A percentile compares a stretch with the other conserved stretches of the same genome.
phyloP scores from a whole-genome alignment of 2,797 vertebrate genomes.

The Hylomyscus alleni region DNA sequence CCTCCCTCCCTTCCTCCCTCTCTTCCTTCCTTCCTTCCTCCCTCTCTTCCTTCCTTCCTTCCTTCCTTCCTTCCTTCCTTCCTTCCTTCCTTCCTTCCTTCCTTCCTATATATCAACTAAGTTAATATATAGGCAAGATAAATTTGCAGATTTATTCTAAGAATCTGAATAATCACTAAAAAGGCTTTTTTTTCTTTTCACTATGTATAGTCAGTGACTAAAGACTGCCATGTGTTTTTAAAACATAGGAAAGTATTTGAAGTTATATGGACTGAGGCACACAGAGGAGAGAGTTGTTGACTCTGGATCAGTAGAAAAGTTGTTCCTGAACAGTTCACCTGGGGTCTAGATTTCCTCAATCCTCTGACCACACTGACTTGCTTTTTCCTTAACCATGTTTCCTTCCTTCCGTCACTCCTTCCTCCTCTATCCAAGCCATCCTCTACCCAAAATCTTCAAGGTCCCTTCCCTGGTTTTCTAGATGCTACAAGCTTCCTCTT shows the following conservation, averaged over 20 bases:
- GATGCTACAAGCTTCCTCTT: background rate
- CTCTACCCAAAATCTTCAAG: background rate
- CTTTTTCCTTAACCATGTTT: background rate
- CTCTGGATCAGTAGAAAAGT: background rate
- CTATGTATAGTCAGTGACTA: background rate
- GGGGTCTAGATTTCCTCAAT: background rate
- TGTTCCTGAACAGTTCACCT: background rate
- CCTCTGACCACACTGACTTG: background rate
- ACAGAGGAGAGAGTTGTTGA: background rate
- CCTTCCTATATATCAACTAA: background rate
- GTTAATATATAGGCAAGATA: background rate
- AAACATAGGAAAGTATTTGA: background rate
- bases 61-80: no score
- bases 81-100: no score
- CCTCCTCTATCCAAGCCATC: background rate
- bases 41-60: no score
- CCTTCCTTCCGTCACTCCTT: background rate
- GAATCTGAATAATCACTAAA: background rate
- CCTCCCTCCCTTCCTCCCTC: no score
- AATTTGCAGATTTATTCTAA: conserved; percentile 38
- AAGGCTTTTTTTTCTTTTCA: background rate
- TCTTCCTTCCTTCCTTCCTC: no score
- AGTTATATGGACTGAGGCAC: background rate
- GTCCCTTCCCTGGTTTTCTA: background rate
- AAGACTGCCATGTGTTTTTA: background rate